Base-by-base conservation (phyloP, 2,113 vertebrate genomes). In the Melanerpes aurifrons region DNA sequence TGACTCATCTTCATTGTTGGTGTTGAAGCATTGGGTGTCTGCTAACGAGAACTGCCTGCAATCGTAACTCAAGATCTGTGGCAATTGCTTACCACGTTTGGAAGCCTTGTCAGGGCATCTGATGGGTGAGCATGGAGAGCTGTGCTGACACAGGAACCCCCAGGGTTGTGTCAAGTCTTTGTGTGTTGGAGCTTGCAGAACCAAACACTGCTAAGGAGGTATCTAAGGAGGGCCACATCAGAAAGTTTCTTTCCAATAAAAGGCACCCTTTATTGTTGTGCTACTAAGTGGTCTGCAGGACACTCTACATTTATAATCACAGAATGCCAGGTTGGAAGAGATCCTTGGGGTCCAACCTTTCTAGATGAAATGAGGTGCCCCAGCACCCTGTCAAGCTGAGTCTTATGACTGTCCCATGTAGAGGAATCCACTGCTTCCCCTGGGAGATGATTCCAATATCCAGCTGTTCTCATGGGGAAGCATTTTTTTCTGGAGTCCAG, bases 1-100 rank as follows among this genome's bases (percentile, higher is more conserved):
- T 96, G 93, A 94, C 53, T 94, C 87, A 74, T 77, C 53, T 57
- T 87, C 71, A 47, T 20, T 80, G 79, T 31, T 83, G 82, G 45
- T 80, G 76, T 68, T 87, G n/a, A 86, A 74, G 80, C 86, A 77
- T 57, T 83, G 74, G 70, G 54, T 78, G 66, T 72, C 86, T 90
- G 86, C 16, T 47, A 68, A 59, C 57, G 77, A 45, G 62, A 32
- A 13, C 74, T 84, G 73, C 40, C 48, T 89, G 74, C 31, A 61
- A 57, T 72, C 62, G 24, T 74, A 72, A 68, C 48, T 71, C 2
- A 1, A 54, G 54, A 53, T 76, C 73, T 61, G 61, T 63, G 58
- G 66, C 47, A 43, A 4, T 71, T 43, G 43, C 57, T 83, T 64
- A 81, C 67, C 62, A 80, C 67, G 43, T 29, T 2, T 0, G 17